A percentile compares a stretch with the other conserved stretches of the same genome.
phyloP scores from a whole-genome alignment of 2,888 invertebrate species.

The Melanotus villosus region DNA sequence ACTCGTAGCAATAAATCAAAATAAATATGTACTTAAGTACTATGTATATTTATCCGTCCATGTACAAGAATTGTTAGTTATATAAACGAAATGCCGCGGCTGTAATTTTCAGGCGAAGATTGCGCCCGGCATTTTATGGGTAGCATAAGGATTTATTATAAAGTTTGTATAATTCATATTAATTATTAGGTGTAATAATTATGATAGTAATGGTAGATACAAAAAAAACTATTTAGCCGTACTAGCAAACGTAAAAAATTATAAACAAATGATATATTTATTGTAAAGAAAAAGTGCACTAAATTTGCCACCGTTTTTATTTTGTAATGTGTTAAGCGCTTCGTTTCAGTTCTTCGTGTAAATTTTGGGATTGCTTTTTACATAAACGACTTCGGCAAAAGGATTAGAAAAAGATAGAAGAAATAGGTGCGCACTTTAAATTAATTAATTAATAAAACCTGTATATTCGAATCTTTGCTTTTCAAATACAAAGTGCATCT shows the following conservation, averaged over 20 bases:
- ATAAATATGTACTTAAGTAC: slow-evolving; percentile 38
- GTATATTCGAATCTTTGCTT: too few species aligned
- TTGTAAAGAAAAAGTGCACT: slow-evolving; percentile 18
- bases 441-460: too few species aligned
- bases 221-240: slow-evolving; percentile 3
- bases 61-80: slow-evolving; percentile 26
- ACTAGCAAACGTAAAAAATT: slow-evolving; percentile 6
- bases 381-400: too few species aligned
- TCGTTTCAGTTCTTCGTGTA: neutral
- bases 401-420: too few species aligned
- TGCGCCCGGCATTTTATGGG: too few species aligned
- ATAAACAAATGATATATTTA: slow-evolving; percentile 7
- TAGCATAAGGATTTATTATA: slow-evolving; percentile 7
- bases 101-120: neutral
- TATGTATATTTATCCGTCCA: slow-evolving; percentile 30
- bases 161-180: slow-evolving; percentile 19
- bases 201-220: too few species aligned
- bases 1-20: slow-evolving; percentile 11
- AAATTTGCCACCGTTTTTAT: neutral
- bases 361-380: too few species aligned
- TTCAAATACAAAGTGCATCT: slow-evolving; percentile 9
- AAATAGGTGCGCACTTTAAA: too few species aligned
- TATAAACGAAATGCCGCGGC: neutral
- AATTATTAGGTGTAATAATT: slow-evolving; percentile 4
- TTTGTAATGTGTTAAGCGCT: neutral